Evolutionary conservation across 2,797 vertebrate species (phyloP).

Genomic region (Nasua narica): DNA sequence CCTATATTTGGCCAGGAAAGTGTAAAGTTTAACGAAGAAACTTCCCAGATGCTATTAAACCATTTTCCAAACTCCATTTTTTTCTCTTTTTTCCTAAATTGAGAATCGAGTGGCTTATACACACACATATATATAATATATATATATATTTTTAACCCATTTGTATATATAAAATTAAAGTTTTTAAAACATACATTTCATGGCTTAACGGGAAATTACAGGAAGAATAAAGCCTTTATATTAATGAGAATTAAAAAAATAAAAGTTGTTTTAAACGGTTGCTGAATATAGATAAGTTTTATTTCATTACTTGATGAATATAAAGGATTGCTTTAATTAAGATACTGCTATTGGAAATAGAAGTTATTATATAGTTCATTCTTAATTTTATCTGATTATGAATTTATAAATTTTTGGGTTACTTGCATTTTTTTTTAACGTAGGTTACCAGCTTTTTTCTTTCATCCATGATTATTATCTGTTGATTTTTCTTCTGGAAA

Average conservation of each 20-base stretch:
- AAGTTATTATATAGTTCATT: slow-evolving; percentile 3
- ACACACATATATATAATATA: not conserved
- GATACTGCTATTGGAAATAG: not conserved
- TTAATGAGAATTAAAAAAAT: not conserved
- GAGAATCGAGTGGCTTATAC: not conserved
- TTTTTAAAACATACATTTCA: not conserved
- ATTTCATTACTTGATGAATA: not conserved
- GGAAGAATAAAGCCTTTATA: not conserved
- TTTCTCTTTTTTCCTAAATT: not conserved
- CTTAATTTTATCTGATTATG: not conserved
- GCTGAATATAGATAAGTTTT: not conserved
- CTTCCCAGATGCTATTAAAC: not conserved
- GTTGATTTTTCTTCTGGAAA: not conserved
- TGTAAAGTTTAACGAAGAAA: not conserved
- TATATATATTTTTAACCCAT: not conserved
- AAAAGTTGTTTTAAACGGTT: not conserved
- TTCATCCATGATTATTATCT: not conserved
- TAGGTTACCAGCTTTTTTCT: not conserved
- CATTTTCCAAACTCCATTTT: not conserved
- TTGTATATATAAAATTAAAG: not conserved
- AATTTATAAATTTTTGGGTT: not conserved
- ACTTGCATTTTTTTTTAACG: not conserved
- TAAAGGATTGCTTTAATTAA: not conserved
- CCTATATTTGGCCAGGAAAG: not conserved
- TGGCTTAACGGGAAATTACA: not conserved